A percentile compares a stretch with the other conserved stretches of the same genome.
These are phyloP conservation scores for Sebastiscus albofasciatus DNA, from an alignment of 2,797 vertebrate genomes.

Conservation along the genomic window DNA sequence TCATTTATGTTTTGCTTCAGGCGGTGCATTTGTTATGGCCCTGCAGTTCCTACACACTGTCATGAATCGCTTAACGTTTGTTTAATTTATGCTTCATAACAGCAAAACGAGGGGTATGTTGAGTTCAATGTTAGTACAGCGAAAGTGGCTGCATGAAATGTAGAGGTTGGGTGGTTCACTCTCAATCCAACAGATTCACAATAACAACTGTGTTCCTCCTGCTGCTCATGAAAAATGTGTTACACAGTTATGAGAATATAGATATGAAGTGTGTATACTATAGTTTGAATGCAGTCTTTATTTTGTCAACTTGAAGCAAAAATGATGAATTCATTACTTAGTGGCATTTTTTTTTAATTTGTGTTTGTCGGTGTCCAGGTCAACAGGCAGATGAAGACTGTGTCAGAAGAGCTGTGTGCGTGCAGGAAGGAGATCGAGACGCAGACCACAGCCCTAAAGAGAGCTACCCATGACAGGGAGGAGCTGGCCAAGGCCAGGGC, in stretches of 20 bases:
- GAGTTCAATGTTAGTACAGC: constrained; percentile 24
- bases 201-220: not conserved
- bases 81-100: constrained; percentile 47
- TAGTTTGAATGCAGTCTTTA: constrained; percentile 1
- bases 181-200: constrained; percentile 23
- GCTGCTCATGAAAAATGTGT: not conserved
- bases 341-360: not conserved
- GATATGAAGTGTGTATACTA: not conserved
- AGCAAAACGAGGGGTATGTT: not conserved
- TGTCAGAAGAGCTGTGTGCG: constrained; percentile 79
- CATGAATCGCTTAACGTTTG: constrained; percentile 30
- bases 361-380: constrained; percentile 69
- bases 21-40: constrained; percentile 40
- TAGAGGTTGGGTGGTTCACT: not conserved
- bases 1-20: constrained; percentile 52
- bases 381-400: constrained; percentile 72
- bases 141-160: constrained; percentile 20
- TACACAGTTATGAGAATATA: not conserved
- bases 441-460: constrained; percentile 75
- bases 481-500: constrained; percentile 81
- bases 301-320: not conserved
- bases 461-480: constrained; percentile 74
- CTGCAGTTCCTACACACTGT: constrained; percentile 16
- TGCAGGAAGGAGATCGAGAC: constrained; percentile 79
- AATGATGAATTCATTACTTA: constrained; percentile 9